Evolutionary conservation across 2,113 vertebrate species (phyloP), one percentile per base, ranked within the genome.

Genomic region (Myrmophylax atrothorax): DNA sequence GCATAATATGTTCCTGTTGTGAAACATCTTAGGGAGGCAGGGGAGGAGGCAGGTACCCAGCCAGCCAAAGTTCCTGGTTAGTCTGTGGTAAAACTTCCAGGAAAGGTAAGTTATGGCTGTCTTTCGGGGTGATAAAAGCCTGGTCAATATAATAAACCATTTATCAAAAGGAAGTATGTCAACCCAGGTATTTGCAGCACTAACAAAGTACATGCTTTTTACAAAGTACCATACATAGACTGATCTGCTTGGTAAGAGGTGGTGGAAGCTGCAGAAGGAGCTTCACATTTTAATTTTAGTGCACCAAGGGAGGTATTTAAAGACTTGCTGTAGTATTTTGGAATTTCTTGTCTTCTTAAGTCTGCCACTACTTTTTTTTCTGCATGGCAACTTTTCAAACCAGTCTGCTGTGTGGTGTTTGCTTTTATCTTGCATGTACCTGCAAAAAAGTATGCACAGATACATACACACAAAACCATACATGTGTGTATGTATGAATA

Each of bases 381-480:
- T 66, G 7, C 12, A 1, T 1, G 1, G 14, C 1, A 3, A 23
- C 47, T 83, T 83, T 46, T 12, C 75, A 88, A n/a, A 76, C n/a
- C 18, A 66, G 18, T 18, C 18, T 70, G 0, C 23, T 59, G 6
- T 22, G 5, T 25, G 53, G 16, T 55, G 25, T 70, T 95, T 28
- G 25, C 26, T 67, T 87, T 37, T 13, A 14, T 46, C 22, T n/a
- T 78, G 74, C 11, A 14, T 6, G 9, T 55, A 29, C 18, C 35
- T 81, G 46, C 59, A 77, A 26, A 72, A 53, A 44, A 33, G 6
- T 49, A 2, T 10, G 3, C 56, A 4, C 15, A 29, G 26, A 22
- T 73, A 40, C 5, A 7, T 37, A 38, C 7, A 23, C 7, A 19
- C 26, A n/a, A 77, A 66, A 0, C 2, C 7, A 1, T 40, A 2